Evolutionary conservation across 1,140 invertebrate species (phyloP).

Genomic region (Reticulitermes speratus): DNA sequence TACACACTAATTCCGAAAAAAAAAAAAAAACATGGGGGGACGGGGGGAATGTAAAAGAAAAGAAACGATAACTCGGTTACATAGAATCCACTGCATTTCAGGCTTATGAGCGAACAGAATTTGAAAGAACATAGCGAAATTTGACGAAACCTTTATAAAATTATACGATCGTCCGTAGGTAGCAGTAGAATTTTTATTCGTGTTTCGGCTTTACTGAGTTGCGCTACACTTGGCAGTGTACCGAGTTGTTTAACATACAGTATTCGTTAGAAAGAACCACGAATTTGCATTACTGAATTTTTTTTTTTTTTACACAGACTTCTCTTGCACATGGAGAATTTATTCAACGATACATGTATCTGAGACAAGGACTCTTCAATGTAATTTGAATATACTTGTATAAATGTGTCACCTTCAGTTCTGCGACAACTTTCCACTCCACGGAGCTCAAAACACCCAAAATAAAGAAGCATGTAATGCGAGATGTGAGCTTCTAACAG

Average conservation of each 20-base stretch:
- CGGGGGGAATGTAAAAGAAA: not conserved
- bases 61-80: not conserved
- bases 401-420: too few species aligned
- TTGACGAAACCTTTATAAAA: constrained; percentile 13
- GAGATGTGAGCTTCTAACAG: too few species aligned
- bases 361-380: too few species aligned
- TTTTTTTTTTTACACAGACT: not conserved
- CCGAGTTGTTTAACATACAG: not conserved
- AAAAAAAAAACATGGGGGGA: too few species aligned
- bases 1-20: not conserved
- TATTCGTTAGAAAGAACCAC: not conserved
- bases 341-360: too few species aligned
- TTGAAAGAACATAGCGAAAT: not conserved
- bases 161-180: not conserved
- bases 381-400: too few species aligned
- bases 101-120: not conserved
- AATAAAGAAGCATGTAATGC: too few species aligned
- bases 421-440: too few species aligned
- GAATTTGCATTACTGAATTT: not conserved
- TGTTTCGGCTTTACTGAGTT: not conserved
- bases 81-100: not conserved
- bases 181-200: not conserved
- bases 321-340: not conserved
- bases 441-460: too few species aligned
- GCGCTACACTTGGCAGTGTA: not conserved